Percentiles rank a stretch among this genome's conserved stretches.
Conservation (phyloP, 2,797 vertebrate species). For the Myotis planiceps region DNA sequence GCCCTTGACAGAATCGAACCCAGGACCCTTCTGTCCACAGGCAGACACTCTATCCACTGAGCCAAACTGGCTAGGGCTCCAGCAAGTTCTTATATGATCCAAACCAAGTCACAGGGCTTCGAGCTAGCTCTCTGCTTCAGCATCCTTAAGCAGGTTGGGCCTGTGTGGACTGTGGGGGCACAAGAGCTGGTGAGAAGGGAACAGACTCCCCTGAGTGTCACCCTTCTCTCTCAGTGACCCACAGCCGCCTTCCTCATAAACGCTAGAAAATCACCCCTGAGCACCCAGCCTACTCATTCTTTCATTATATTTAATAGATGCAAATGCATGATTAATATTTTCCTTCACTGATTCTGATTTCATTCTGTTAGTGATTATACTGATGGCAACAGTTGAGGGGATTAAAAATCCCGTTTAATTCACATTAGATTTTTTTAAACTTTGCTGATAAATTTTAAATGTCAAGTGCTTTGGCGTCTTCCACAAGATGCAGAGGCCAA, state of each 20-base stretch:
- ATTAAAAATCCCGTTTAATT: slow-evolving; percentile 80
- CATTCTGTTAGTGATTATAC: slow-evolving; percentile 82
- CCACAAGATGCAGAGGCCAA: slow-evolving; percentile 66
- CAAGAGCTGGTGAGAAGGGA: background rate
- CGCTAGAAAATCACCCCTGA: slow-evolving; percentile 46
- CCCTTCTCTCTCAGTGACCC: background rate
- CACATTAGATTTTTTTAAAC: slow-evolving; percentile 66
- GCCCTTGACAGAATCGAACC: too few species aligned
- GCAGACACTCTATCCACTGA: too few species aligned
- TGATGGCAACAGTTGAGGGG: slow-evolving; percentile 74
- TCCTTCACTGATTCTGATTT: slow-evolving; percentile 81
- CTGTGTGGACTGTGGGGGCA: background rate
- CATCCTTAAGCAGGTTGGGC: background rate
- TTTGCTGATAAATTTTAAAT: slow-evolving; percentile 82
- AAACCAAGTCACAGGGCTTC: background rate
- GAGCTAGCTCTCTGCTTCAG: background rate
- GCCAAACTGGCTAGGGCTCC: background rate
- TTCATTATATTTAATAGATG: slow-evolving; percentile 72
- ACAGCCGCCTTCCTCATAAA: slow-evolving; percentile 27
- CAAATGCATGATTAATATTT: slow-evolving; percentile 80
- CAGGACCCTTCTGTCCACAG: too few species aligned
- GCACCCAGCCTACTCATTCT: slow-evolving; percentile 41
- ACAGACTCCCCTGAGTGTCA: background rate
- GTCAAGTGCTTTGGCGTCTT: slow-evolving; percentile 66
- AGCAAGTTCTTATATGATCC: background rate